Evolutionary conservation across 2,113 vertebrate genomes (phyloP).

Genomic region (Copsychus sechellarum): DNA sequence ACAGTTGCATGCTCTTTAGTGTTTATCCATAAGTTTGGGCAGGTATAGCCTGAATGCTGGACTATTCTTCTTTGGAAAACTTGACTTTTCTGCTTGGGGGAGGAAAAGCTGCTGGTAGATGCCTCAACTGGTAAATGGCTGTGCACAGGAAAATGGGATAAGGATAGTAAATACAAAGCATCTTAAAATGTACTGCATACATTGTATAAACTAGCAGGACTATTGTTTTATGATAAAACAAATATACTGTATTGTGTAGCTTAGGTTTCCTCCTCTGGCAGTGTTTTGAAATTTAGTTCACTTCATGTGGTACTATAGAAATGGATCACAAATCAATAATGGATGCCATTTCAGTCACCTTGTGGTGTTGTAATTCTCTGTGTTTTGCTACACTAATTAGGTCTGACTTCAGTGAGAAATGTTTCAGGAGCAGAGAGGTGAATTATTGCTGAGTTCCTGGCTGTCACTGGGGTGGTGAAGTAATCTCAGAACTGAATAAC

Average conservation of each 20-base stretch:
- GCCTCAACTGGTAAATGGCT: not conserved
- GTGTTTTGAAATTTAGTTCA: slow-evolving; percentile 49
- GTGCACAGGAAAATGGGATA: not conserved
- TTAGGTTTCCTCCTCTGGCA: not conserved
- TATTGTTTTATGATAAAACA: not conserved
- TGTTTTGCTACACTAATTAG: slow-evolving; percentile 47
- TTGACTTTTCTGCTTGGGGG: not conserved
- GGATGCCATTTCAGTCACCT: slow-evolving; percentile 54
- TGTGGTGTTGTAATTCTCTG: slow-evolving; percentile 49
- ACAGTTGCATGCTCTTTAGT: not conserved
- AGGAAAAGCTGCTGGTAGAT: not conserved
- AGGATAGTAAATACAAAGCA: not conserved
- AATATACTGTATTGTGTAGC: not conserved
- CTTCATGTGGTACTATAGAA: slow-evolving; percentile 37
- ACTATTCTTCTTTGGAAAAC: not conserved
- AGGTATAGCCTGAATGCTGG: not conserved
- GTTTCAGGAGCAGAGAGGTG: slow-evolving; percentile 14
- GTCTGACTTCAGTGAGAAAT: slow-evolving; percentile 24
- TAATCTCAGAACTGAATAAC: not conserved
- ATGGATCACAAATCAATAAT: slow-evolving; percentile 62
- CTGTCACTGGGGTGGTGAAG: slow-evolving; percentile 10
- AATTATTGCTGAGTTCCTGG: slow-evolving; percentile 18
- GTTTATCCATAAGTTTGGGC: not conserved
- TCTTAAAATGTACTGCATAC: not conserved
- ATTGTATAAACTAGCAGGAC: not conserved